Percentiles rank a stretch among this genome's conserved stretches.
Evolutionary conservation across 37 sponge, comb jelly and placozoan genomes (phyloP).

Genomic region (Spongilla lacustris): DNA sequence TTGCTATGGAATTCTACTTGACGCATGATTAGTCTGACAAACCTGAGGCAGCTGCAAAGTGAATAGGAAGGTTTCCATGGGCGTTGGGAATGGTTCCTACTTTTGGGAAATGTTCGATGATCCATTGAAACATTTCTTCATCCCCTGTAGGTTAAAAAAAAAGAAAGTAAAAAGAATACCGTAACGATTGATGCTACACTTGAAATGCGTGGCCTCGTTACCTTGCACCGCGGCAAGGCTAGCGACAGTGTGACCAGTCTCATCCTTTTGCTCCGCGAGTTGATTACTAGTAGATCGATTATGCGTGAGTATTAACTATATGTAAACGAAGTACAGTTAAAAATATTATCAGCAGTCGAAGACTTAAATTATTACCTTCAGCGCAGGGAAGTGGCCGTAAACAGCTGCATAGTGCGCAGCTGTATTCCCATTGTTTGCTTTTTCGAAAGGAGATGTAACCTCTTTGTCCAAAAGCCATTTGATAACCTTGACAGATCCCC

Average conservation of each 20-base stretch:
- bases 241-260: slow-evolving; percentile 60
- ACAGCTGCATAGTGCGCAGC: slow-evolving; percentile 85
- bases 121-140: slow-evolving; percentile 56
- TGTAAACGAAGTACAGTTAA: background rate
- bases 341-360: background rate
- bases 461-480: slow-evolving; percentile 50
- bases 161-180: background rate
- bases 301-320: slow-evolving; percentile 37
- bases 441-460: slow-evolving; percentile 4
- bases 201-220: background rate
- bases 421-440: slow-evolving; percentile 68
- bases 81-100: slow-evolving; percentile 50
- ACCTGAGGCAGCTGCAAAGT: slow-evolving; percentile 92
- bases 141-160: slow-evolving; percentile 41
- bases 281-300: slow-evolving; percentile 16
- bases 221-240: slow-evolving; percentile 76
- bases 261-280: slow-evolving; percentile 47
- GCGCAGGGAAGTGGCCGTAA: slow-evolving; percentile 55
- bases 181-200: background rate
- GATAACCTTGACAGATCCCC: slow-evolving; percentile 34
- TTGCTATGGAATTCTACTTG: too few species aligned
- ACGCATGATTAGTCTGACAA: background rate
- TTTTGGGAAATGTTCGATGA: slow-evolving; percentile 55
- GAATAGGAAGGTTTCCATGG: slow-evolving; percentile 69
- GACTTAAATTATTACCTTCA: slow-evolving; percentile 42